Evolutionary conservation across 1,140 invertebrate genomes (phyloP), one percentile per base, ranked within the genome.

Genomic region (Brachystomella parvula): DNA sequence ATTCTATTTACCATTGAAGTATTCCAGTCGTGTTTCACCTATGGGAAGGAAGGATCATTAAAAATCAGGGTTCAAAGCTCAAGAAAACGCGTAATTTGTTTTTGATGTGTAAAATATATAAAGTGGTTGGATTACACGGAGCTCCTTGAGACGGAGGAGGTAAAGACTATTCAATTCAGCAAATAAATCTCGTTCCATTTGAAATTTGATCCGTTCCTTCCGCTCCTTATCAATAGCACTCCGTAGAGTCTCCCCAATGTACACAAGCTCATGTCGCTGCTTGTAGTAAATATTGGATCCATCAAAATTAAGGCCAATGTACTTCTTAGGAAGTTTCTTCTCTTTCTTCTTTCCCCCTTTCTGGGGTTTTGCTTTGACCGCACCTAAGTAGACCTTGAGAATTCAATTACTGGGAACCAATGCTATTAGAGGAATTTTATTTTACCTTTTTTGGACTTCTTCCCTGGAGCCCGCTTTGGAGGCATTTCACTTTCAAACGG

Each of bases 171-270:
- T 26, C 2, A 66, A 12, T n/a, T 66, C 64, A 47, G 61, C 24
- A 24, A 66, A 31, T 21, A 66, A 53, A 30, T 66, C 65, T 33
- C 65, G 21, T 56, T 66, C 65, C 65, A 66, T n/a, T 62, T 66
- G 65, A 30, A 47, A 66, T n/a, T 30, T 28, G 29, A 62, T 57
- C 26, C 65, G 24, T 53, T 66, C 65, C 21, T 24, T 32, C 6
- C 65, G 35, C 28, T 49, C 15, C 2, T 62, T 28, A 6, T 33
- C 44, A 3, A 66, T 35, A 21, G 47, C 30, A 21, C 44, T 35
- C 28, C 29, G 61, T 9, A 66, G 28, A 24, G 61, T 66, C 26
- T 61, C 58, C 31, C 26, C 59, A 15, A 56, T 35, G 9, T 31
- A 30, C 30, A 61, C 65, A 24, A 66, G 39, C 47, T 66, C 47